Conservation (phyloP, 2,888 invertebrate genomes). For the Macrosiphum euphorbiae region DNA sequence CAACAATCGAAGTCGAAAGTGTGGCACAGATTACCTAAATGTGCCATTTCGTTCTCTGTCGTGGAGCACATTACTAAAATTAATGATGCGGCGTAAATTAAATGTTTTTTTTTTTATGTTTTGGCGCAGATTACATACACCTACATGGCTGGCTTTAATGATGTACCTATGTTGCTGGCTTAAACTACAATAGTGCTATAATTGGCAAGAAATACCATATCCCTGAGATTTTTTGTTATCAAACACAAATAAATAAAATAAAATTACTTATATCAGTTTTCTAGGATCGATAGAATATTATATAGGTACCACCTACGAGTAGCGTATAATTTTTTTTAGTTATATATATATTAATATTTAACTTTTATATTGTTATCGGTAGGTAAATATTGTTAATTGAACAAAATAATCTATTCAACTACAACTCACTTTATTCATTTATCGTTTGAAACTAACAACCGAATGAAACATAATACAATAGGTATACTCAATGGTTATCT, state of each 20-base stretch:
- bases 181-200: no score
- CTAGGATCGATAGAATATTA: neutral
- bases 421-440: neutral
- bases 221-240: neutral
- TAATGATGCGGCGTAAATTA: no score
- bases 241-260: neutral
- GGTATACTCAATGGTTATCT: neutral
- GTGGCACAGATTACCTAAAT: no score
- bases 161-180: no score
- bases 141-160: no score
- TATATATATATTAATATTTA: neutral
- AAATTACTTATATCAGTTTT: neutral
- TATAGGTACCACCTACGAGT: neutral
- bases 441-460: neutral
- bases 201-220: no score
- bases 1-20: no score
- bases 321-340: neutral
- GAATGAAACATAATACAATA: neutral
- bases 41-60: no score
- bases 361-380: neutral
- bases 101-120: no score
- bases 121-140: no score
- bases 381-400: neutral
- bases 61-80: no score
- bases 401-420: neutral